These are phyloP conservation scores for Schizothorax lantsangensis DNA, from an alignment of 2,797 vertebrate species.

Conservation along the genomic window DNA sequence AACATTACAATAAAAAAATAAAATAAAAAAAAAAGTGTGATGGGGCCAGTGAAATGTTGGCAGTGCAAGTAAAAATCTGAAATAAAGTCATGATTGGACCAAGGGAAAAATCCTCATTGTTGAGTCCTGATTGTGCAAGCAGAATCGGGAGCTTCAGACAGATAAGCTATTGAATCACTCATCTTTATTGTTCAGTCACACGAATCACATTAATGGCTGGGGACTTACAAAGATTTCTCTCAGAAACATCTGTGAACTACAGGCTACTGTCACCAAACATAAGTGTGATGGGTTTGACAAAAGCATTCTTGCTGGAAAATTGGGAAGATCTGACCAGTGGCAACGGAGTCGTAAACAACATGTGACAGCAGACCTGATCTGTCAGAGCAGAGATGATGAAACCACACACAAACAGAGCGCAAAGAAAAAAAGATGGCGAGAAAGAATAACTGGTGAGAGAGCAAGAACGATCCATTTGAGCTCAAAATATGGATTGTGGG, in stretches of 20 bases:
- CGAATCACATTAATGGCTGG: conserved; percentile 6
- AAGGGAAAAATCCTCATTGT: conserved; percentile 12
- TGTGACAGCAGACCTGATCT: conserved; percentile 12
- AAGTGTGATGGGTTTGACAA: conserved; percentile 31
- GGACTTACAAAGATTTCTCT: conserved; percentile 30
- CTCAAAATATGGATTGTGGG: conserved; percentile 15
- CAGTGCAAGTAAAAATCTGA: not conserved
- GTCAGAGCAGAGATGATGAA: conserved; percentile 21
- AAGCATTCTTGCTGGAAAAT: conserved; percentile 13
- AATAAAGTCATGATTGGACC: not conserved
- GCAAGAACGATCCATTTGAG: not conserved
- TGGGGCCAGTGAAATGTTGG: not conserved
- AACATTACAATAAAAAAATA: not conserved
- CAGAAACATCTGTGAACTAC: conserved; percentile 34
- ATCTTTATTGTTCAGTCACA: conserved; percentile 24
- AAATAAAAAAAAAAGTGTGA: not conserved
- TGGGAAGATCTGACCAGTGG: conserved; percentile 28
- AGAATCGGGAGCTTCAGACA: not conserved
- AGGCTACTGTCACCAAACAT: conserved; percentile 11
- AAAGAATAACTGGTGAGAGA: not conserved
- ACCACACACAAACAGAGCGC: not conserved
- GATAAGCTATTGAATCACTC: conserved; percentile 28
- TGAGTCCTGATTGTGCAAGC: not conserved
- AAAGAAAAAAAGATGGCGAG: not conserved
- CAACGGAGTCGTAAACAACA: conserved; percentile 35